Evolutionary conservation across 2,797 vertebrate genomes (phyloP).

Genomic region (Poeciliopsis paucimaculata): DNA sequence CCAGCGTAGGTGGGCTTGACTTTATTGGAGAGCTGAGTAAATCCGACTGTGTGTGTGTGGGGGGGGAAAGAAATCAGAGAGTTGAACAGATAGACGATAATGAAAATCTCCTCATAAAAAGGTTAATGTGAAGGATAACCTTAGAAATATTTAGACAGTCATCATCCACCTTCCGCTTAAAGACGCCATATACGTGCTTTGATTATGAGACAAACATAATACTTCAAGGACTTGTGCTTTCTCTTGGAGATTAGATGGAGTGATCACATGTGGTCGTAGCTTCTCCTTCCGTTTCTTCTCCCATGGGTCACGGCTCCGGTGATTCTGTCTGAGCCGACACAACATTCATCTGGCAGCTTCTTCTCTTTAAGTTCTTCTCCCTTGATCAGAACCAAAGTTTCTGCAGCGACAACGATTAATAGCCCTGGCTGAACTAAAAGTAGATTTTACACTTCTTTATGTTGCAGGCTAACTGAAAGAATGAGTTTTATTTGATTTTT

Average conservation of each 20-base stretch:
- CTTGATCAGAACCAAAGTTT: slow-evolving; percentile 8
- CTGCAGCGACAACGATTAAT: neutral
- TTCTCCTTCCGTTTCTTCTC: slow-evolving; percentile 5
- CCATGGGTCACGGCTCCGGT: slow-evolving; percentile 13
- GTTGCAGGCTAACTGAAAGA: neutral
- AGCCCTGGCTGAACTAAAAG: neutral
- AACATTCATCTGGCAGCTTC: neutral
- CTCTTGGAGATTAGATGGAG: neutral
- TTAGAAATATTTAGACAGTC: neutral
- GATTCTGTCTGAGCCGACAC: neutral
- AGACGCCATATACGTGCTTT: slow-evolving; percentile 15
- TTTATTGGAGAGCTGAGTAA: slow-evolving; percentile 8
- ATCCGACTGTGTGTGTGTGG: neutral
- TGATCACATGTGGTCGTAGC: slow-evolving; percentile 3
- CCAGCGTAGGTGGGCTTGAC: slow-evolving; percentile 17
- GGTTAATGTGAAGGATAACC: slow-evolving; percentile 20
- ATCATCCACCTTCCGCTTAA: slow-evolving; percentile 23
- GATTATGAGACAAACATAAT: slow-evolving; percentile 7
- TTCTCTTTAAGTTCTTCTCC: neutral
- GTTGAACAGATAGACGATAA: neutral
- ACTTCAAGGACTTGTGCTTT: slow-evolving; percentile 29
- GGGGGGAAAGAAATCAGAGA: slow-evolving; percentile 4
- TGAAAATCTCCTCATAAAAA: slow-evolving; percentile 24
- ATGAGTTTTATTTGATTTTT: neutral
- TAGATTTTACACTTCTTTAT: neutral